Percentiles rank a stretch among this genome's conserved stretches.
Conservation (phyloP, 2,113 vertebrate genomes). For the Myrmecophaga tridactyla region DNA sequence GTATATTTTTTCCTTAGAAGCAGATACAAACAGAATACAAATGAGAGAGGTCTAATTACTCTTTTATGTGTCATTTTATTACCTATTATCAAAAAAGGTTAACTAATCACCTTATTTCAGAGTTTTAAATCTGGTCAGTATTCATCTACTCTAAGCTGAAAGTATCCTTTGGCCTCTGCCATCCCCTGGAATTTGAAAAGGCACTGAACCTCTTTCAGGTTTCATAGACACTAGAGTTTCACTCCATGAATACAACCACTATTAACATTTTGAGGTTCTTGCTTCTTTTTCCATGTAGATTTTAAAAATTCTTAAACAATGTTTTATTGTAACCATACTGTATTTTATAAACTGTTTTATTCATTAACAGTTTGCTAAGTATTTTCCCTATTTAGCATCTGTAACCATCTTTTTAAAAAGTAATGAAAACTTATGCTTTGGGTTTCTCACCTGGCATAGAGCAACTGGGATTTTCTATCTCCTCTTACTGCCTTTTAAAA, state of each 20-base stretch:
- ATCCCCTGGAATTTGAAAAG: constrained; percentile 7
- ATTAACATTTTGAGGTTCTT: background rate
- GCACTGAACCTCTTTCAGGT: background rate
- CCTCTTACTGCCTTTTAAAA: background rate
- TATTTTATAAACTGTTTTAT: background rate
- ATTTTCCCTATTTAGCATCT: background rate
- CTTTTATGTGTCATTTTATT: constrained; percentile 31
- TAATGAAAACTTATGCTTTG: background rate
- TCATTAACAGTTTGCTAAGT: background rate
- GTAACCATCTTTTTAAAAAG: constrained; percentile 22
- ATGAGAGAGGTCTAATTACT: constrained; percentile 52
- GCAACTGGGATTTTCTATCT: background rate
- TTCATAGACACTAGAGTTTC: background rate
- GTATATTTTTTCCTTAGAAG: constrained; percentile 89
- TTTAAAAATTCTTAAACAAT: background rate
- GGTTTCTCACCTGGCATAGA: background rate
- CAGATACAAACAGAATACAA: constrained; percentile 70
- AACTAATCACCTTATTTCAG: background rate
- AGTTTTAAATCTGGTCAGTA: constrained; percentile 25
- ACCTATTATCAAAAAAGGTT: constrained; percentile 30
- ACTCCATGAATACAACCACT: background rate
- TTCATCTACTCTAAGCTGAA: constrained; percentile 8
- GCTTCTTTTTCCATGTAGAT: constrained; percentile 1
- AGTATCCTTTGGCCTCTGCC: background rate
- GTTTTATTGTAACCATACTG: background rate